Percentiles rank a stretch among this genome's conserved stretches.
Evolutionary conservation across 2,113 vertebrate species (phyloP).

Genomic region (Smithornis capensis): DNA sequence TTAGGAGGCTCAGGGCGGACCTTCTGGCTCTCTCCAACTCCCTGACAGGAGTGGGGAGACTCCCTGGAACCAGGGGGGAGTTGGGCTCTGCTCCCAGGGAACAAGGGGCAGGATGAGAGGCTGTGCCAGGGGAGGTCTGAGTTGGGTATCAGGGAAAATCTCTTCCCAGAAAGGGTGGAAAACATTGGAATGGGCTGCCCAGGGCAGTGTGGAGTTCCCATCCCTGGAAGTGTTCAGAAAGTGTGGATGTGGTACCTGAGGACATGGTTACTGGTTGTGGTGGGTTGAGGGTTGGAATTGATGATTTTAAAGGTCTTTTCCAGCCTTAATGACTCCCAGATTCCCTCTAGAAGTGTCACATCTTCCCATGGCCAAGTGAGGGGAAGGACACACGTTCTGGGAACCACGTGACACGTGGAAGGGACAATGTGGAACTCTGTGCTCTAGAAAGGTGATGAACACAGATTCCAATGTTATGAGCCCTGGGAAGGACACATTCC

Average conservation of each 20-base stretch:
- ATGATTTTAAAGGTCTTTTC: neutral
- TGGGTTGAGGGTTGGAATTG: neutral
- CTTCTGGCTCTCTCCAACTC: neutral
- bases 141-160: neutral
- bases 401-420: accelerated
- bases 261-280: neutral
- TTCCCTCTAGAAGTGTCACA: too few species aligned
- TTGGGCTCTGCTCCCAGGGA: neutral
- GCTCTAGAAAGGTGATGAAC: neutral
- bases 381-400: neutral
- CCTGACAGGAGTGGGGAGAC: neutral
- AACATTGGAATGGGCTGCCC: neutral
- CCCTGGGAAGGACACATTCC: neutral
- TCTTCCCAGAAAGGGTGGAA: neutral
- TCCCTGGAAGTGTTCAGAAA: neutral
- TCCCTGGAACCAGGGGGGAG: neutral
- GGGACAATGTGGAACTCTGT: neutral
- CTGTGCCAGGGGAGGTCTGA: neutral
- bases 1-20: neutral
- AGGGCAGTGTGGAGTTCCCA: neutral
- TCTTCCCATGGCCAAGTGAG: neutral
- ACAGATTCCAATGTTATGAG: accelerated
- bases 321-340: neutral
- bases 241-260: neutral
- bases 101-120: neutral